Percentiles rank a stretch among this genome's conserved stretches.
Evolutionary conservation across 2,113 vertebrate genomes (phyloP).

Genomic region (Lophochroa leadbeateri): DNA sequence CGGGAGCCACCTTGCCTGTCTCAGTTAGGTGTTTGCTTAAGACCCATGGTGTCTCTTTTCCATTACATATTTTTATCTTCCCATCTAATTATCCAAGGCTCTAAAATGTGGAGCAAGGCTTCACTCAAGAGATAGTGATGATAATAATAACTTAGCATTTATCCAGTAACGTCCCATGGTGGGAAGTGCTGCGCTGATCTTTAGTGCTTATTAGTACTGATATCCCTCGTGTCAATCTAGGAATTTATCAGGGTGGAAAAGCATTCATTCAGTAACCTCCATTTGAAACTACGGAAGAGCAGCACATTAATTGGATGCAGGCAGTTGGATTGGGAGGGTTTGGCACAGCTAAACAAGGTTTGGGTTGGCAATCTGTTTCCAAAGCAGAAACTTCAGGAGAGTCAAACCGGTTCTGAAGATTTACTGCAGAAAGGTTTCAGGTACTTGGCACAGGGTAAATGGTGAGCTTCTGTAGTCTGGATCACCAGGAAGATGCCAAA

Average conservation of each 20-base stretch:
- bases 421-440: not conserved
- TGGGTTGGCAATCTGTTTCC: not conserved
- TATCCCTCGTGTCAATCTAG: not conserved
- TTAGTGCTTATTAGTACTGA: not conserved
- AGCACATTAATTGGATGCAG: not conserved
- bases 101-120: slow-evolving; percentile 18
- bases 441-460: not conserved
- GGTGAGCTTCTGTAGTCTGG: not conserved
- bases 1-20: not conserved
- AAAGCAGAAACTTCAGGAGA: not conserved
- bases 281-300: rapidly evolving
- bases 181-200: not conserved
- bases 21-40: not conserved
- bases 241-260: not conserved
- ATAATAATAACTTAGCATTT: slow-evolving; percentile 24
- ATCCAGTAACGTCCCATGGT: not conserved
- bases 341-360: not conserved
- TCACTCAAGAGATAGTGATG: not conserved
- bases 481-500: not conserved
- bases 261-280: not conserved
- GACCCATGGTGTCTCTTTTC: not conserved
- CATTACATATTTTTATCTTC: not conserved
- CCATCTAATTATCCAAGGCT: not conserved
- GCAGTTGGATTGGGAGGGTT: rapidly evolving
- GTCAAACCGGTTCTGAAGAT: not conserved